Percentiles rank a stretch among this genome's conserved stretches.
Evolutionary conservation across 2,888 invertebrate genomes (phyloP).

Genomic region (Zygothrica quintamaculata): DNA sequence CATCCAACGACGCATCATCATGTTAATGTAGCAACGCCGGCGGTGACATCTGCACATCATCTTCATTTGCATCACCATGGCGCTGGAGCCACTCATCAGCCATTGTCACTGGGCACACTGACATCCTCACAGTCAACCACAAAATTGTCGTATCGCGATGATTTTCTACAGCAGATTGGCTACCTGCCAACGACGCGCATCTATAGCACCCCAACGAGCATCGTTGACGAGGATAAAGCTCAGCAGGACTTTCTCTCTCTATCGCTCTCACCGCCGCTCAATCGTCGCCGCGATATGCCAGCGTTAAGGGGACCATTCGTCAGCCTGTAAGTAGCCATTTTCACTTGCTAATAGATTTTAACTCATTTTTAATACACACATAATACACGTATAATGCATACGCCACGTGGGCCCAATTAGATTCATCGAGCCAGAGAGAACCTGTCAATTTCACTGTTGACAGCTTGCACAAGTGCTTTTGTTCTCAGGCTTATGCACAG

Average conservation of each 20-base stretch:
- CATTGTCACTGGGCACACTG: slow-evolving; percentile 66
- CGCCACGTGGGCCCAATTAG: slow-evolving; percentile 43
- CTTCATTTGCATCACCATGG: slow-evolving; percentile 74
- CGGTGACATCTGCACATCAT: slow-evolving; percentile 61
- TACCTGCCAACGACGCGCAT: slow-evolving; percentile 84
- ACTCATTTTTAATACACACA: slow-evolving; percentile 12
- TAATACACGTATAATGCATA: slow-evolving; percentile 7
- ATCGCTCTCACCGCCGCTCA: slow-evolving; percentile 84
- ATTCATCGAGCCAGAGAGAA: slow-evolving; percentile 35
- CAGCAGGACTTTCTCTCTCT: slow-evolving; percentile 84
- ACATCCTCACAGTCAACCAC: slow-evolving; percentile 82
- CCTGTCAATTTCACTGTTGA: slow-evolving; percentile 40
- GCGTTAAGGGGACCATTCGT: slow-evolving; percentile 84
- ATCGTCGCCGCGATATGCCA: slow-evolving; percentile 84
- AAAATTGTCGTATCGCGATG: slow-evolving; percentile 83
- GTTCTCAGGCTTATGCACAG: slow-evolving; percentile 54
- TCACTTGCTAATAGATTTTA: slow-evolving; percentile 15
- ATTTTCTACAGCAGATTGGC: slow-evolving; percentile 84
- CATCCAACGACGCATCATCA: slow-evolving; percentile 66
- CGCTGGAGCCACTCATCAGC: slow-evolving; percentile 45
- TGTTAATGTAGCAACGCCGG: slow-evolving; percentile 39
- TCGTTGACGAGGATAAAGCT: slow-evolving; percentile 82
- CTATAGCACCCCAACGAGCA: slow-evolving; percentile 81
- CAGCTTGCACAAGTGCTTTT: slow-evolving; percentile 47
- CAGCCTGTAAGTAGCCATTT: slow-evolving; percentile 83